Conservation (phyloP, 64 coral and sea anemone species). For the Trachythela sp. region DNA sequence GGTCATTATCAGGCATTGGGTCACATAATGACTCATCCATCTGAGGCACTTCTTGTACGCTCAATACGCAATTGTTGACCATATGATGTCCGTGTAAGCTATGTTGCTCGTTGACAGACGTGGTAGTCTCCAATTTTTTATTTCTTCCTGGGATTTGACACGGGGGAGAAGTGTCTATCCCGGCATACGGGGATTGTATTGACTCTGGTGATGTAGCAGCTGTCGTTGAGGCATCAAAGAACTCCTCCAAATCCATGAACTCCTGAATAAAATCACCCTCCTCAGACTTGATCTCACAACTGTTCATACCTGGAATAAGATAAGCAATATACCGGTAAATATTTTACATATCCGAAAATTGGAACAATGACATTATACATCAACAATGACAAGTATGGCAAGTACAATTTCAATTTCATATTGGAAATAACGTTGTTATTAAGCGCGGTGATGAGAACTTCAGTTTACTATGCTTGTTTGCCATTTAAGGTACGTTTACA, state of each 20-base stretch:
- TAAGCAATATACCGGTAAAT: no score
- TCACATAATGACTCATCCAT: neutral
- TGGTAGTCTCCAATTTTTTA: neutral
- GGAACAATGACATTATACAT: no score
- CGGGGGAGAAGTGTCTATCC: neutral
- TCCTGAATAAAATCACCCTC: neutral
- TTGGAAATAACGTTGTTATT: no score
- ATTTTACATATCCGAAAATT: no score
- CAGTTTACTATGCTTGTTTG: no score
- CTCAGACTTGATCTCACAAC: neutral
- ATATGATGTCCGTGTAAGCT: neutral
- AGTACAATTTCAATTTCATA: no score
- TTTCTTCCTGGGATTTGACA: neutral
- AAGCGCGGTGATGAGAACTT: no score
- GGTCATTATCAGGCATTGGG: neutral
- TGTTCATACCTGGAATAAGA: neutral
- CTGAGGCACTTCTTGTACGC: neutral
- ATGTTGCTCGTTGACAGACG: neutral
- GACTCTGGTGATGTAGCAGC: neutral
- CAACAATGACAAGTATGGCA: no score
- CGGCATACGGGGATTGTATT: neutral
- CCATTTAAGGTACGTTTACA: no score
- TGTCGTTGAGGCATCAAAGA: neutral
- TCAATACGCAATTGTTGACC: neutral
- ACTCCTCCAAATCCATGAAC: neutral